Evolutionary conservation across 2,113 vertebrate species (phyloP), one percentile per base, ranked within the genome.

Genomic region (Pachycephala philippinensis): DNA sequence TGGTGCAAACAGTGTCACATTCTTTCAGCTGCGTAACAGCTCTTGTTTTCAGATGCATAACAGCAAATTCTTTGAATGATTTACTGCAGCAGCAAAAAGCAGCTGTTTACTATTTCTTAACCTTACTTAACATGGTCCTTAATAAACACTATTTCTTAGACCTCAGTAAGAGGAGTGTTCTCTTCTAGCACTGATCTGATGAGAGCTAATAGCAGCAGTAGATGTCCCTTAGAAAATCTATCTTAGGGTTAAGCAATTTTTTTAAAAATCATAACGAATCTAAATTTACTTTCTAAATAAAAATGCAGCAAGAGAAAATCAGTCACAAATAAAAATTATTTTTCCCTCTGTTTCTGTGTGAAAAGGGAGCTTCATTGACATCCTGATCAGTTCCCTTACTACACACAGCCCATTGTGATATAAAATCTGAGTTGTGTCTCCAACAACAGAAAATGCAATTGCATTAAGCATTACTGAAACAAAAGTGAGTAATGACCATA

Each of bases 61-160:
- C 11, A 90, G 80, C 79, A 90, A 87, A 96, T 95, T 90, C 79
- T 77, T 81, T 24, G 79, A 78, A 74, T 71, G 53, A 91, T 65
- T 84, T 93, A 87, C 66, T 88, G 75, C 57, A 85, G 74, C 74
- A 94, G 44, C 57, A 85, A 70, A 86, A 74, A 90, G 54, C 71
- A 74, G 76, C 75, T 86, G 37, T 71, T 79, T 42, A 35, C 20
- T 74, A 14, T 50, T 96, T 71, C 82, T 77, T 92, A 80, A 74
- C 52, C 52, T 87, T 82, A 79, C 49, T 80, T 77, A 72, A 54
- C 44, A 44, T 4, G 8, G 37, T 27, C 69, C 56, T 86, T 69
- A 52, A 75, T 33, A 90, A 74, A 65, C 22, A 76, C 52, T 57
- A 33, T 61, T 96, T 82, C 74, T 83, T 52, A 77, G 30, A 22